Evolutionary conservation across 2,888 invertebrate genomes (phyloP), one percentile per base, ranked within the genome.

Genomic region (Mythimna albipuncta): DNA sequence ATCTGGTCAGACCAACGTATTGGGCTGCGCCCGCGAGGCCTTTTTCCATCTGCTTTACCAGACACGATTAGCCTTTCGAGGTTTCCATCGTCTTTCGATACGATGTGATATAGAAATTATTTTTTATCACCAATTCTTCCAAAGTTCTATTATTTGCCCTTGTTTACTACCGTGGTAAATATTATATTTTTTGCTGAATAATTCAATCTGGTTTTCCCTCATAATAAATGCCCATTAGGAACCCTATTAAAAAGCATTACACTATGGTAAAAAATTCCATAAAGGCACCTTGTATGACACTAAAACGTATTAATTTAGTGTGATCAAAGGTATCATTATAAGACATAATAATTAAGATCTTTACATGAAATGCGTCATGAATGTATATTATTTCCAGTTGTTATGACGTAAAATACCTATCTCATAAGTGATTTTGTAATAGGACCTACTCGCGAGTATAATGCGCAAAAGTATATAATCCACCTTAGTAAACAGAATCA

Each of bases 321-420:
- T 77, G 70, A 77, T 75, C 62, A 77, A 58, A 70, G 16, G 47
- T 35, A 32, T 32, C 32, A 72, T 75, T 75, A 75, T 2, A 50
- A 79, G 59, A 50, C 35, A 69, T 16, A 41, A 61, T 64, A 59
- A 79, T 75, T 72, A 54, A 64, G 59, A 78, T 72, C 2, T 71
- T 41, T 21, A 41, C 11, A 59, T 2, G 11, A 26, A 64, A 54
- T 72, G 72, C 75, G 72, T 75, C 75, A 72, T 59, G 6, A 6
- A 63, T 61, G 16, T 62, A 38, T 44, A 5, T 62, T 11, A 21
- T 11, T 41, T 32, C 7, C 2, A 11, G 44, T 63, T 26, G 2
- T 10, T 11, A 58, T 61, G 47, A 62, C 41, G 11, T 55, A 11
- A 19, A 54, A 26, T 38, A 68, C 21, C 26, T 6, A 50, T n/a